phyloP scores from a whole-genome alignment of 2,113 vertebrate species.

The Malurus alboscapulatus region DNA sequence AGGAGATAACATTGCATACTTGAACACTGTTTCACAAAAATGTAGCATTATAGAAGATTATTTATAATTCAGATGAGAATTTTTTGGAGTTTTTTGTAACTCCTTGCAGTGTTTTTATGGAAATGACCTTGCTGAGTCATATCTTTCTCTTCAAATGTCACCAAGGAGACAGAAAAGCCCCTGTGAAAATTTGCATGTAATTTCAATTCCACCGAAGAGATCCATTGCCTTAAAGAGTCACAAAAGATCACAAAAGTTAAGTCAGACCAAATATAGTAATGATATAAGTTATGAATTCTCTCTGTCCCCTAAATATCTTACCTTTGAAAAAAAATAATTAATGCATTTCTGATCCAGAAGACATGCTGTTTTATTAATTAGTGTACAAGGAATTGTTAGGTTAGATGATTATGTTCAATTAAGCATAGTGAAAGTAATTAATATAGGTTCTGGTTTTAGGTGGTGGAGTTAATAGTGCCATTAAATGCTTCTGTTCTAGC shows the following conservation, averaged over 20 bases:
- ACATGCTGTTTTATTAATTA: conserved; percentile 73
- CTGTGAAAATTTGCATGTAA: not conserved
- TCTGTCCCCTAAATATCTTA: not conserved
- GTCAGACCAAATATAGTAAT: not conserved
- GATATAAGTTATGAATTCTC: not conserved
- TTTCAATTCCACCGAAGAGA: not conserved
- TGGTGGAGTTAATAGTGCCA: conserved; percentile 67
- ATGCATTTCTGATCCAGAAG: conserved; percentile 46
- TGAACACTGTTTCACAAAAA: not conserved
- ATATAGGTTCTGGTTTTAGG: conserved; percentile 65
- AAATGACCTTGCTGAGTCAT: not conserved
- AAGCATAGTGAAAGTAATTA: conserved; percentile 73
- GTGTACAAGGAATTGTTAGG: conserved; percentile 66
- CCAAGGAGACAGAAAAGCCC: not conserved
- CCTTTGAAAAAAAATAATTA: not conserved
- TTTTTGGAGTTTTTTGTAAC: not conserved
- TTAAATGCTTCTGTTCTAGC: conserved; percentile 49
- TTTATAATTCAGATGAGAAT: not conserved
- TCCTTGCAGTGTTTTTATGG: not conserved
- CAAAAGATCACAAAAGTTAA: not conserved
- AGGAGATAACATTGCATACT: not conserved
- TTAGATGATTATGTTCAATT: conserved; percentile 72
- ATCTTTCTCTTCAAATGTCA: not conserved
- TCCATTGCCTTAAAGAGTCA: not conserved
- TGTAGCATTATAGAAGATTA: not conserved